Conservation (phyloP, 2,888 invertebrate genomes). For the Eupithecia pulchellata region DNA sequence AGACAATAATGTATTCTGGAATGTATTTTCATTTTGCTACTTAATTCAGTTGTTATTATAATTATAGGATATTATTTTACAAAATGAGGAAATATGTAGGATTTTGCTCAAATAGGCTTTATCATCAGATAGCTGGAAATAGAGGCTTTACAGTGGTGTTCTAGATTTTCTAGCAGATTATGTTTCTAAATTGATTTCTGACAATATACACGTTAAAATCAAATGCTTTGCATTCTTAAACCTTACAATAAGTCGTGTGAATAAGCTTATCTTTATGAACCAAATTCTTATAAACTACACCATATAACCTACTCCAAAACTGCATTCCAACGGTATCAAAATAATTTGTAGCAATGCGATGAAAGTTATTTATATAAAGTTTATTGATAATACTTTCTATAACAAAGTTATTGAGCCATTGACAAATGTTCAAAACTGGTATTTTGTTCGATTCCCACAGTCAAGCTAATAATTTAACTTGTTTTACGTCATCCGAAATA, state of each 20-base stretch:
- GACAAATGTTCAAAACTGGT: slow-evolving; percentile 40
- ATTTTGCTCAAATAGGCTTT: not conserved
- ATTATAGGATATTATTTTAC: not conserved
- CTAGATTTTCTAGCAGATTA: not conserved
- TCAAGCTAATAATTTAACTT: slow-evolving; percentile 28
- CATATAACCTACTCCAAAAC: slow-evolving; percentile 24
- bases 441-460: slow-evolving; percentile 37
- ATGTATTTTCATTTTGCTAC: not conserved
- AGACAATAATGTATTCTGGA: not conserved
- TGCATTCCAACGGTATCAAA: slow-evolving; percentile 36
- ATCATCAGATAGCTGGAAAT: not conserved
- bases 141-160: not conserved
- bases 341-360: slow-evolving; percentile 36
- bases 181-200: not conserved
- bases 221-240: slow-evolving; percentile 13
- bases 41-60: not conserved
- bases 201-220: slow-evolving; percentile 5
- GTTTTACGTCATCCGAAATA: slow-evolving; percentile 26
- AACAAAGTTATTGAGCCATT: slow-evolving; percentile 38
- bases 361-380: slow-evolving; percentile 38
- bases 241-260: slow-evolving; percentile 15
- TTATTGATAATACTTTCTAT: slow-evolving; percentile 42
- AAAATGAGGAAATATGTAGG: not conserved
- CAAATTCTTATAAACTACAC: slow-evolving; percentile 20
- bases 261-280: slow-evolving; percentile 11